Evolutionary conservation across 2,797 vertebrate species (phyloP).

Genomic region (Clarias laeviceps): DNA sequence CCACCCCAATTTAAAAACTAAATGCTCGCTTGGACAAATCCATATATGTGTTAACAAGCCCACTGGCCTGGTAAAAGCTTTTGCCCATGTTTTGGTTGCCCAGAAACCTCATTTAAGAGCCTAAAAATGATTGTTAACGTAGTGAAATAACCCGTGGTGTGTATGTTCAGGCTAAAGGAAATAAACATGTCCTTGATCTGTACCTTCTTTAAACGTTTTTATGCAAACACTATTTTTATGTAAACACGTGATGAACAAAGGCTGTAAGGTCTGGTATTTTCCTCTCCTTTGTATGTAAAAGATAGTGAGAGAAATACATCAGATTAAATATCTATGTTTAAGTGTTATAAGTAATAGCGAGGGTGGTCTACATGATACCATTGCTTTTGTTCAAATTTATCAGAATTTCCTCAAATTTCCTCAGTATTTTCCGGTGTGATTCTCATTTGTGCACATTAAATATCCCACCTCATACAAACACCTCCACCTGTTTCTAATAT

Average conservation of each 20-base stretch:
- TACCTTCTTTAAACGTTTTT: background rate
- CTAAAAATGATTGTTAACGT: background rate
- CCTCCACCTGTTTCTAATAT: background rate
- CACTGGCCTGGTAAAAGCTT: background rate
- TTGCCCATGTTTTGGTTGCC: background rate
- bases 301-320: too few species aligned
- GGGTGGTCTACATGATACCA: background rate
- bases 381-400: background rate
- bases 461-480: background rate
- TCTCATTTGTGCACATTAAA: background rate
- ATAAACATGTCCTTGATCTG: background rate
- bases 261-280: background rate
- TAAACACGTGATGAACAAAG: background rate
- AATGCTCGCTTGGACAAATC: too few species aligned
- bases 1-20: too few species aligned
- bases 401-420: background rate
- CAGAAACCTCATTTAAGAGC: background rate
- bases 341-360: background rate
- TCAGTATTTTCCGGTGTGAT: background rate
- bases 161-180: background rate
- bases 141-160: background rate
- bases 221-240: too few species aligned
- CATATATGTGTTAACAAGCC: background rate
- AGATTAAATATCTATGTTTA: too few species aligned
- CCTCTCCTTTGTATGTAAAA: background rate